A percentile compares a stretch with the other conserved stretches of the same genome.
These are phyloP conservation scores for Parascotia fuliginaria DNA, from an alignment of 2,888 invertebrate species.

Conservation along the genomic window DNA sequence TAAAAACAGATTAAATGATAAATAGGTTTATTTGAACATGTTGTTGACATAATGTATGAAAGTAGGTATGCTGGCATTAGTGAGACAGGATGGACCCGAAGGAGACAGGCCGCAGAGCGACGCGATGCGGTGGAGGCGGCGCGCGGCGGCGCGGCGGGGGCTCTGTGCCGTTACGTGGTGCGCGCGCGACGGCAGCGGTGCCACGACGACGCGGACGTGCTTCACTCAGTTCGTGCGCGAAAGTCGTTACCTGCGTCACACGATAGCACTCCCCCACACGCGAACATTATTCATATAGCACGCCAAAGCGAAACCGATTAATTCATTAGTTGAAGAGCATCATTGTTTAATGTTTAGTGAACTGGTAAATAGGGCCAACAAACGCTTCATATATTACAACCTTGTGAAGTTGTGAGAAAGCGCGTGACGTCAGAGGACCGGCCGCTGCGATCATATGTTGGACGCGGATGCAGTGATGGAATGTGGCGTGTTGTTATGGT, in stretches of 20 bases:
- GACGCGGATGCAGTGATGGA: slow-evolving; percentile 85
- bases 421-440: slow-evolving; percentile 82
- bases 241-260: slow-evolving; percentile 83
- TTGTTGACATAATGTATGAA: background rate
- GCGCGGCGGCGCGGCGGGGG: slow-evolving; percentile 57
- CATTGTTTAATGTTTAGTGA: slow-evolving; percentile 53
- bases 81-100: slow-evolving; percentile 54
- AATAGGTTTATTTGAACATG: background rate
- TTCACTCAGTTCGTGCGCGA: slow-evolving; percentile 86
- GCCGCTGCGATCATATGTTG: slow-evolving; percentile 82
- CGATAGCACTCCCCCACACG: slow-evolving; percentile 76
- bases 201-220: slow-evolving; percentile 84
- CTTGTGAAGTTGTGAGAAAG: slow-evolving; percentile 79
- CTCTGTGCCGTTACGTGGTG: slow-evolving; percentile 75
- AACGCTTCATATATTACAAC: slow-evolving; percentile 57
- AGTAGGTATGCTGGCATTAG: slow-evolving; percentile 31
- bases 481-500: slow-evolving; percentile 82
- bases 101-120: slow-evolving; percentile 45
- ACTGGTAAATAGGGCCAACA: slow-evolving; percentile 43
- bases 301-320: slow-evolving; percentile 61
- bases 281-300: slow-evolving; percentile 62
- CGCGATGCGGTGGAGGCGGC: slow-evolving; percentile 29
- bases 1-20: too few species aligned
- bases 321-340: slow-evolving; percentile 53
- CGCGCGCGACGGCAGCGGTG: slow-evolving; percentile 66